These are phyloP conservation scores for Mimas tiliae DNA, from an alignment of 2,888 invertebrate species.

Conservation along the genomic window DNA sequence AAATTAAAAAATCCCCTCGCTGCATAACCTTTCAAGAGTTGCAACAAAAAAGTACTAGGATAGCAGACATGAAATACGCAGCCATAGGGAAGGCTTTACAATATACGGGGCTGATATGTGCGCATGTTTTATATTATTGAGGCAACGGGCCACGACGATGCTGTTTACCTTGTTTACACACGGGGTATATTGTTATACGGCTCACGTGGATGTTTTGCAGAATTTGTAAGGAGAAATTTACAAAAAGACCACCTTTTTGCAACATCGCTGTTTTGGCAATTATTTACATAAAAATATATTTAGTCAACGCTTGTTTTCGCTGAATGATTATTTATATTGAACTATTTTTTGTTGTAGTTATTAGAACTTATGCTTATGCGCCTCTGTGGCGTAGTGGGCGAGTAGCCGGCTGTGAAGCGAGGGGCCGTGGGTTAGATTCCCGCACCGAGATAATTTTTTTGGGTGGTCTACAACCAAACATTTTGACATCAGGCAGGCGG, in stretches of 20 bases:
- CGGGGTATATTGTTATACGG: conserved; percentile 33
- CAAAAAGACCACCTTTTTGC: background rate
- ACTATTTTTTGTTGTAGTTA: no score
- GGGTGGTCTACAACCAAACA: no score
- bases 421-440: no score
- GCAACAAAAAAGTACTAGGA: background rate
- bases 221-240: conserved; percentile 19
- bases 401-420: no score
- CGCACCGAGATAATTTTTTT: no score
- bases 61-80: background rate
- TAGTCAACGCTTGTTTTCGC: no score
- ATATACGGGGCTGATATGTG: conserved; percentile 64
- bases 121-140: conserved; percentile 82
- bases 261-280: background rate
- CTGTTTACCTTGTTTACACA: conserved; percentile 76
- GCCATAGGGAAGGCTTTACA: conserved; percentile 9
- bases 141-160: conserved; percentile 54
- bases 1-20: background rate
- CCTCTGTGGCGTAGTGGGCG: no score
- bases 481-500: no score
- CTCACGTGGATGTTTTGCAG: conserved; percentile 26
- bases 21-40: background rate
- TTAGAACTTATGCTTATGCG: no score
- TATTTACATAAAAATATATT: background rate
- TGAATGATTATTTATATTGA: no score